Percentiles rank a stretch among this genome's conserved stretches.
phyloP scores from a whole-genome alignment of 2,113 vertebrate genomes.

The Epinephelus fuscoguttatus region DNA sequence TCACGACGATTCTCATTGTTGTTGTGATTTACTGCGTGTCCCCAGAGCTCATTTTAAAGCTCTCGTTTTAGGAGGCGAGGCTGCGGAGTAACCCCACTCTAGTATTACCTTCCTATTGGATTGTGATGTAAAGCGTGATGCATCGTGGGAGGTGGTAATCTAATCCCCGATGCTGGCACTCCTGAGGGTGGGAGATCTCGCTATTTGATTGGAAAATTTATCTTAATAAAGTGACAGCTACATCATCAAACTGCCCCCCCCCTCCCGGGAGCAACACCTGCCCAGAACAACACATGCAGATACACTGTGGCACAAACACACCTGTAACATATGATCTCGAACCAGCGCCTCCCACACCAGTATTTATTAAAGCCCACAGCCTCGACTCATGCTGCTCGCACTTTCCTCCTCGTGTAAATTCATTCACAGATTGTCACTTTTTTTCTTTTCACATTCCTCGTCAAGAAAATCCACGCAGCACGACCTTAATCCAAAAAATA shows the following conservation, averaged over 20 bases:
- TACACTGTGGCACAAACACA: slow-evolving; percentile 9
- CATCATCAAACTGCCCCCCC: slow-evolving; percentile 55
- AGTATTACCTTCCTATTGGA: slow-evolving; percentile 64
- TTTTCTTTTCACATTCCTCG: slow-evolving; percentile 9
- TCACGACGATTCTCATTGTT: slow-evolving; percentile 13
- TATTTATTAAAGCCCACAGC: slow-evolving; percentile 6
- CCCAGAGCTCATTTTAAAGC: slow-evolving; percentile 60
- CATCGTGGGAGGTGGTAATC: slow-evolving; percentile 81
- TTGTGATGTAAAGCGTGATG: slow-evolving; percentile 74
- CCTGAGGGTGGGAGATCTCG: slow-evolving; percentile 69
- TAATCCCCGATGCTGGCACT: slow-evolving; percentile 73
- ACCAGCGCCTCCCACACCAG: background rate
- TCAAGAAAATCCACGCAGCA: slow-evolving; percentile 69
- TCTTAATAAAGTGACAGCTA: slow-evolving; percentile 79
- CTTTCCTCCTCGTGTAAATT: slow-evolving; percentile 27
- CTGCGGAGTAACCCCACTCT: slow-evolving; percentile 7
- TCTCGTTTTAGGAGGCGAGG: slow-evolving; percentile 22
- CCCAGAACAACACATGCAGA: slow-evolving; percentile 29
- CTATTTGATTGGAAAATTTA: slow-evolving; percentile 76
- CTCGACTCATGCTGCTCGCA: background rate
- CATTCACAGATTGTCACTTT: slow-evolving; percentile 56
- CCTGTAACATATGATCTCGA: slow-evolving; percentile 24
- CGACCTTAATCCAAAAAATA: slow-evolving; percentile 67
- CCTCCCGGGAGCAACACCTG: slow-evolving; percentile 27
- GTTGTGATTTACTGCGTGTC: slow-evolving; percentile 40